Evolutionary conservation across 2,888 invertebrate species (phyloP).

Genomic region (Beris chalybata): DNA sequence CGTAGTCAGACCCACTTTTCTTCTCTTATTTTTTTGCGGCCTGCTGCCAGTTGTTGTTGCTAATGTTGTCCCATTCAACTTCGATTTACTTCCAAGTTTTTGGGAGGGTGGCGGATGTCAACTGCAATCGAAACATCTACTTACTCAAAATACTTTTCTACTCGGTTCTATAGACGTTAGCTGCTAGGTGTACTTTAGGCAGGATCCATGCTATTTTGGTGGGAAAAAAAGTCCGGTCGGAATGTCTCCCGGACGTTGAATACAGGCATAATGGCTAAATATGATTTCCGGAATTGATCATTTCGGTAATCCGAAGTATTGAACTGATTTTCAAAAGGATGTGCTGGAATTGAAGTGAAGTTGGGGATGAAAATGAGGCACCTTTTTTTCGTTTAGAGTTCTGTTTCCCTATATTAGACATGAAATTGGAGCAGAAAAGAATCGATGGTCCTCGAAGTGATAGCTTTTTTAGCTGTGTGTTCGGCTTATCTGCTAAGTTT

Average conservation of each 20-base stretch:
- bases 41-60: slow-evolving; percentile 22
- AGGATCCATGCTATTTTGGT: no score
- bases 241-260: not conserved
- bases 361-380: no score
- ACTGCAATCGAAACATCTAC: slow-evolving; percentile 32
- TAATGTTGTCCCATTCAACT: slow-evolving; percentile 23
- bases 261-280: slow-evolving; percentile 20
- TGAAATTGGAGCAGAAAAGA: no score
- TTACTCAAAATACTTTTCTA: slow-evolving; percentile 21
- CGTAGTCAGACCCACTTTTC: not conserved
- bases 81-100: slow-evolving; percentile 30
- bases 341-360: no score
- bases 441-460: no score
- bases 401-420: no score
- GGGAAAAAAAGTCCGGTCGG: no score
- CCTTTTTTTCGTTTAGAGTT: no score
- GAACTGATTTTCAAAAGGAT: slow-evolving; percentile 1
- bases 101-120: slow-evolving; percentile 16
- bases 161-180: slow-evolving; percentile 3
- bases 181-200: no score
- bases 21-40: slow-evolving; percentile 8
- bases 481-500: no score
- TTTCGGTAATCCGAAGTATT: slow-evolving; percentile 29
- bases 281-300: slow-evolving; percentile 26
- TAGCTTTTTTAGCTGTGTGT: no score